phyloP scores from a whole-genome alignment of 2,113 vertebrate genomes.

The Tachysurus fulvidraco region DNA sequence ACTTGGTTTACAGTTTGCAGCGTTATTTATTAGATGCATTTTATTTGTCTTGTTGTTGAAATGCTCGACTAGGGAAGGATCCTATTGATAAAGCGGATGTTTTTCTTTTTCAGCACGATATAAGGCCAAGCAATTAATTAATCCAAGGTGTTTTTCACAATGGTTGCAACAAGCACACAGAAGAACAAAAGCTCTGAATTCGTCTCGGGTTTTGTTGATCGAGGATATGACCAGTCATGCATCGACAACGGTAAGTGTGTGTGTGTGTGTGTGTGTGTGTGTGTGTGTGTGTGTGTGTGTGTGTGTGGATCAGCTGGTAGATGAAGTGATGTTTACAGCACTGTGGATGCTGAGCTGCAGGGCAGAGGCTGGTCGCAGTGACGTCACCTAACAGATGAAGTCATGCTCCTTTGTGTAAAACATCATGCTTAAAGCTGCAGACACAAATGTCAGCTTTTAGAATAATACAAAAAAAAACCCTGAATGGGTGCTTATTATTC shows the following conservation, averaged over 20 bases:
- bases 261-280: neutral
- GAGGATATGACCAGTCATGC: constrained; percentile 64
- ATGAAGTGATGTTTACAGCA: constrained; percentile 60
- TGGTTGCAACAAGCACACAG: constrained; percentile 73
- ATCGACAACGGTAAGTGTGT: constrained; percentile 77
- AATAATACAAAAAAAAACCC: neutral
- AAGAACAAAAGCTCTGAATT: constrained; percentile 68
- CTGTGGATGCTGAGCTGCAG: constrained; percentile 64
- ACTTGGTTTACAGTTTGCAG: neutral
- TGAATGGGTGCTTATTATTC: neutral
- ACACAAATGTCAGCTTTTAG: neutral
- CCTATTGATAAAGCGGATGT: neutral
- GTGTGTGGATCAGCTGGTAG: neutral
- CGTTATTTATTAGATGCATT: neutral
- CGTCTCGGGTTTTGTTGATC: constrained; percentile 62
- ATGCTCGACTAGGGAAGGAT: neutral
- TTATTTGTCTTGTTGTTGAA: too few species aligned
- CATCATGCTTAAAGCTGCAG: neutral
- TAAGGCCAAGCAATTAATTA: constrained; percentile 5
- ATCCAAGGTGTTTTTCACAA: constrained; percentile 49
- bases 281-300: neutral
- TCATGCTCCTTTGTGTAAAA: constrained; percentile 57
- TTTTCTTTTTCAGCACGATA: constrained; percentile 41
- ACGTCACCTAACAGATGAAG: constrained; percentile 64
- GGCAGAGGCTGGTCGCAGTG: constrained; percentile 30